phyloP scores from a whole-genome alignment of 37 sponge, comb jelly and placozoan genomes.

The Cladorhizidae sp. region DNA sequence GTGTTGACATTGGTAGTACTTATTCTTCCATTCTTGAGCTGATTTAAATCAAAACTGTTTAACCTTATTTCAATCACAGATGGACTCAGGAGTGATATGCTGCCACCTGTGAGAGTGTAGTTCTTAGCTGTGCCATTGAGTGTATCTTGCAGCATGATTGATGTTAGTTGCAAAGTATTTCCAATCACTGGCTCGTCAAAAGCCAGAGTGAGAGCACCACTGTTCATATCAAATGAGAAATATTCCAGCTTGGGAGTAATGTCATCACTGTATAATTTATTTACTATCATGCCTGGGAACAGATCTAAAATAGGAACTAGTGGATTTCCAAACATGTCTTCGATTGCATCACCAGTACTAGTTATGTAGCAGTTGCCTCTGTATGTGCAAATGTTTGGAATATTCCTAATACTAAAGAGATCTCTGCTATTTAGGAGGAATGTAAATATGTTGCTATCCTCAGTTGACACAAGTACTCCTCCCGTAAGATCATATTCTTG shows the following conservation, averaged over 20 bases:
- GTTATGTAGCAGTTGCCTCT: conserved; percentile 85
- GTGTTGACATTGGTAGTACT: conserved; percentile 50
- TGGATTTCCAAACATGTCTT: conserved; percentile 71
- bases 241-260: conserved; percentile 47
- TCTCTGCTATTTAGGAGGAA: conserved; percentile 54
- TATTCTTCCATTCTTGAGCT: conserved; percentile 55
- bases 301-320: conserved; percentile 41
- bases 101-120: conserved; percentile 62
- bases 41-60: conserved; percentile 54
- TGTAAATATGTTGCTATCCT: conserved; percentile 40
- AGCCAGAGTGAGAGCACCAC: conserved; percentile 59
- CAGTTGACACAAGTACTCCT: conserved; percentile 19
- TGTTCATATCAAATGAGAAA: conserved; percentile 70
- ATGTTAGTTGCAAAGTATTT: conserved; percentile 40
- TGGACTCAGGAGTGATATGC: conserved; percentile 1
- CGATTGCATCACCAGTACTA: conserved; percentile 24
- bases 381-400: conserved; percentile 70
- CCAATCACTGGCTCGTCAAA: conserved; percentile 82
- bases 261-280: conserved; percentile 46
- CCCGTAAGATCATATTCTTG: conserved; percentile 45
- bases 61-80: conserved; percentile 38
- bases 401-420: conserved; percentile 54
- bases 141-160: conserved; percentile 57
- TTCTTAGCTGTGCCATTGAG: conserved; percentile 1
- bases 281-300: conserved; percentile 79